Conservation (phyloP, 2,113 vertebrate species). For the Corythornis cristatus region DNA sequence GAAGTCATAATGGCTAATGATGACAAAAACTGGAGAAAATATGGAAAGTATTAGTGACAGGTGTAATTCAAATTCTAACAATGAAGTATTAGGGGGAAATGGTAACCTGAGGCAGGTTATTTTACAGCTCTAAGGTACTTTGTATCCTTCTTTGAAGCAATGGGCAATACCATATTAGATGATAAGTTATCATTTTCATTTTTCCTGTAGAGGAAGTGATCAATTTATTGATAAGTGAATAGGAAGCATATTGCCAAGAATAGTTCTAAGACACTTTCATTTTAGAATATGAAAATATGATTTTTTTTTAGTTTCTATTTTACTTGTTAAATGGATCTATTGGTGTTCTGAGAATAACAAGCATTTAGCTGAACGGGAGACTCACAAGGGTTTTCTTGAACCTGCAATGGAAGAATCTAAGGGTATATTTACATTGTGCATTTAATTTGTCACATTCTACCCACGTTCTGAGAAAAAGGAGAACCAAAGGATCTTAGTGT, state of each 20-base stretch:
- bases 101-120: neutral
- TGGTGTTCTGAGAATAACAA: neutral
- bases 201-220: neutral
- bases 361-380: neutral
- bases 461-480: neutral
- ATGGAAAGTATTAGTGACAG: neutral
- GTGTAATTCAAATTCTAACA: neutral
- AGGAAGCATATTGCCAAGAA: neutral
- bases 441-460: neutral
- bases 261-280: neutral
- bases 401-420: neutral
- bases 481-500: neutral
- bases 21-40: neutral
- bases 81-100: neutral
- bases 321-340: neutral
- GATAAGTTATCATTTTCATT: neutral
- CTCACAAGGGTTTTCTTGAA: neutral
- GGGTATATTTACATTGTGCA: fast-evolving
- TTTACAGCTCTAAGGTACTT: neutral
- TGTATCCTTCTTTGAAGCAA: neutral
- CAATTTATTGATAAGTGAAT: neutral
- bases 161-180: neutral
- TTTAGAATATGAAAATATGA: neutral
- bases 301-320: neutral
- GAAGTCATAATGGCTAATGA: neutral